A percentile compares a stretch with the other conserved stretches of the same genome.
These are phyloP conservation scores for Blastobasis adustella DNA, from an alignment of 2,888 invertebrate genomes.

Conservation along the genomic window DNA sequence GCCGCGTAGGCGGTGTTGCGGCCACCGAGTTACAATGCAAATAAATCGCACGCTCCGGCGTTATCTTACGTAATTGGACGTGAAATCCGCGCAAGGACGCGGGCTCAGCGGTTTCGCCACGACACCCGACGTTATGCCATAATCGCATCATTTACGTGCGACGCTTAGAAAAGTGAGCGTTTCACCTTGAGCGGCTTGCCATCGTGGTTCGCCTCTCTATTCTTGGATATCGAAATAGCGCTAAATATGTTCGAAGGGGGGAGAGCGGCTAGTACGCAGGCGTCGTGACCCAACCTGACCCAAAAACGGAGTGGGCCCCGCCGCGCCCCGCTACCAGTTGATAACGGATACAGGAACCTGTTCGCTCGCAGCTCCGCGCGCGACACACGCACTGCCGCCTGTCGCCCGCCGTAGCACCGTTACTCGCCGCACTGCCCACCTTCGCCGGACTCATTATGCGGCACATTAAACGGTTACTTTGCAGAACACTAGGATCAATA, in stretches of 20 bases:
- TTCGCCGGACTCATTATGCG: constrained; percentile 8
- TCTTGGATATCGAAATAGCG: constrained; percentile 57
- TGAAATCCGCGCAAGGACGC: constrained; percentile 67
- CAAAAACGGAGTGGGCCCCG: constrained; percentile 60
- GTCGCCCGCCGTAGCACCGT: constrained; percentile 35
- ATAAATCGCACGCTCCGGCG: constrained; percentile 35
- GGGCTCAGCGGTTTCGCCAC: constrained; percentile 50
- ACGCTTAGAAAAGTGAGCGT: constrained; percentile 69
- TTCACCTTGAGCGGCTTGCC: constrained; percentile 62
- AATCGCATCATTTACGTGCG: constrained; percentile 62
- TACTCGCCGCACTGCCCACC: constrained; percentile 31
- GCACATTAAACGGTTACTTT: too few relatives aligned
- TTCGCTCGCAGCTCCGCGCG: constrained; percentile 36
- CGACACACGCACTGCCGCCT: constrained; percentile 26
- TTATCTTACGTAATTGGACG: constrained; percentile 57
- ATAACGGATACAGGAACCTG: constrained; percentile 65
- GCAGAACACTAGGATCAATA: too few relatives aligned
- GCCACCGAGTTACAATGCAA: constrained; percentile 36
- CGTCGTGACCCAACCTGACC: constrained; percentile 72
- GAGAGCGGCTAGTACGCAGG: constrained; percentile 55
- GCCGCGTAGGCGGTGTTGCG: constrained; percentile 28
- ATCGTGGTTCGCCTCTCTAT: constrained; percentile 56
- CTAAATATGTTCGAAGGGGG: constrained; percentile 49
- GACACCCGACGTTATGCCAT: constrained; percentile 54
- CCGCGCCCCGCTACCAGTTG: constrained; percentile 55